Conservation (phyloP, 2,888 invertebrate genomes). For the Cerastis rubricosa region DNA sequence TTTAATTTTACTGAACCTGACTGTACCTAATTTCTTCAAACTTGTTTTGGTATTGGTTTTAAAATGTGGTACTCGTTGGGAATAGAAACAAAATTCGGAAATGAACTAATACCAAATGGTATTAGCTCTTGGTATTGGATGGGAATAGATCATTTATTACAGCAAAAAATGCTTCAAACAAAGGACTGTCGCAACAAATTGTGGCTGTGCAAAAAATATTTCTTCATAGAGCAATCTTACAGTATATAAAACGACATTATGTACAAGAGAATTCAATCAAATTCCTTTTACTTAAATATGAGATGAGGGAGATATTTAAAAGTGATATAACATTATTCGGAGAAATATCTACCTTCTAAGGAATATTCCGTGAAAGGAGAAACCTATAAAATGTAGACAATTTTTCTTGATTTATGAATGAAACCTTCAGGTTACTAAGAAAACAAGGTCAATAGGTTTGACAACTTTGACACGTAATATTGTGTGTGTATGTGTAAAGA, state of each 20-base stretch:
- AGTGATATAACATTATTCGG: conserved; percentile 10
- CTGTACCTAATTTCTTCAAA: too few relatives aligned
- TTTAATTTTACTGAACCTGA: too few relatives aligned
- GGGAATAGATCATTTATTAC: too few relatives aligned
- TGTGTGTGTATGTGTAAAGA: not conserved
- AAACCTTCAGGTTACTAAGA: not conserved
- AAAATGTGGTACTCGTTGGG: too few relatives aligned
- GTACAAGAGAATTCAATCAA: conserved; percentile 33
- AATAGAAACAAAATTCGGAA: too few relatives aligned
- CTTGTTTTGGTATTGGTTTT: too few relatives aligned
- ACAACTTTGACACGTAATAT: not conserved
- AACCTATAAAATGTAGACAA: conserved; percentile 34
- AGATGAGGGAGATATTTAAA: not conserved
- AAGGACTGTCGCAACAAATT: not conserved
- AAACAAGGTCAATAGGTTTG: not conserved
- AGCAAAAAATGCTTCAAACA: conserved; percentile 32
- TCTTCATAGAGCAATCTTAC: not conserved
- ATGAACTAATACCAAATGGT: too few relatives aligned
- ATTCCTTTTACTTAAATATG: conserved; percentile 11
- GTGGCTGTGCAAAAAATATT: conserved; percentile 1
- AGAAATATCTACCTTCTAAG: not conserved
- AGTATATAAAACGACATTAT: conserved; percentile 7
- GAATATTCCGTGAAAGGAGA: not conserved
- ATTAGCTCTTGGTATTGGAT: too few relatives aligned
- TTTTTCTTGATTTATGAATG: conserved; percentile 19